Base-by-base conservation (phyloP, 2,113 vertebrate genomes). In the Catharus minimus region DNA sequence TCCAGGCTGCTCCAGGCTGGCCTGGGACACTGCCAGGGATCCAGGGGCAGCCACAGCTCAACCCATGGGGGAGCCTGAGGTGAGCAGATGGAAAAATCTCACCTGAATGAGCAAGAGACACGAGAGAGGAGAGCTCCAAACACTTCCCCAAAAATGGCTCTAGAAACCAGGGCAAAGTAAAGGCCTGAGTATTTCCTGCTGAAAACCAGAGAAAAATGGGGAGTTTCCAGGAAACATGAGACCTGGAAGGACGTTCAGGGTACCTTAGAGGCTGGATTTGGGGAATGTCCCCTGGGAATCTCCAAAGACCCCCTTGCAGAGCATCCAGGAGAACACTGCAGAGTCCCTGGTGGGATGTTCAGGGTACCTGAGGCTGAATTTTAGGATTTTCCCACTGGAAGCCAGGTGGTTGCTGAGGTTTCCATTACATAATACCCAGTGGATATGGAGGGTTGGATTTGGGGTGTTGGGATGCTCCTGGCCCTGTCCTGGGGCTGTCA, bases 341-440 rank as follows among this genome's bases (percentile, higher is more conserved):
- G 60, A 57, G 39, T 46, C 17, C 15, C 38, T 33, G 61, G 47
- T 14, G 65, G 36, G 62, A 32, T 15, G 41, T 9, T n/a, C 3
- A 3, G 16, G 44, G 36, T 1, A 19, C 26, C 38, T 12, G 11
- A 18, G 28, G 52, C n/a, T 67, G 22, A 4, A 6, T 32, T n/a
- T 41, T 3, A 33, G 46, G 30, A 7, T 36, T 46, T 7, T 30
- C 50, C 68, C 46, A 5, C 13, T 6, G 66, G 32, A 55, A 75
- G 9, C 23, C 28, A 30, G 49, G 44, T 39, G 44, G 1, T 13
- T 32, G 15, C 69, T 0, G 2, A 14, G 15, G 16, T 50, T 78
- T 30, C 9, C 27, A 18, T 32, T 4, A 0, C 5, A 1, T 4
- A 30, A n/a, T 18, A 33, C 1, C 46, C 50, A 24, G 8, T 9